phyloP scores from a whole-genome alignment of 2,888 invertebrate genomes.

The Volucella zonaria region DNA sequence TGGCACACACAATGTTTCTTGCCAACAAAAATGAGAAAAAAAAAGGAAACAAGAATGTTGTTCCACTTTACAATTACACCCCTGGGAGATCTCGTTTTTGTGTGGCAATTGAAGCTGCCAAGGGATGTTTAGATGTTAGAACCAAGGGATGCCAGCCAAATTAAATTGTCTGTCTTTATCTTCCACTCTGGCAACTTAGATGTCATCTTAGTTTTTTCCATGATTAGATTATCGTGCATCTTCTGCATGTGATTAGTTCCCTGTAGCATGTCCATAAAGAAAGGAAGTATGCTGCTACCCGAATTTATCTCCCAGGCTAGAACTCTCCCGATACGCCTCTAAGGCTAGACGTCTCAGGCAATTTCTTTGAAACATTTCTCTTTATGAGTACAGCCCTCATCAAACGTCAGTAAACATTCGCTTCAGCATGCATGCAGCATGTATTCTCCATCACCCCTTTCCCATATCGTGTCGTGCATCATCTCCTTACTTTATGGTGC shows the following conservation, averaged over 20 bases:
- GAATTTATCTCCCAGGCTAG: not conserved
- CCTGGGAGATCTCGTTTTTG: constrained; percentile 17
- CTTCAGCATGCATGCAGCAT: constrained; percentile 13
- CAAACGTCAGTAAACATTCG: not conserved
- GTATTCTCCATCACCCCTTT: constrained; percentile 16
- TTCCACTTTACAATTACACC: constrained; percentile 45
- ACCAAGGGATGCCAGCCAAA: not conserved
- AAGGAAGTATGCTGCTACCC: not conserved
- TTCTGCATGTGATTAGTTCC: constrained; percentile 40
- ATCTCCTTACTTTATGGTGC: constrained; percentile 37
- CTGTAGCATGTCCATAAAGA: constrained; percentile 19
- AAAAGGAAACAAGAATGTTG: constrained; percentile 13
- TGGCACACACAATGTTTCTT: constrained; percentile 60
- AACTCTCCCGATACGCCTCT: not conserved
- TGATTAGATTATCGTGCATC: constrained; percentile 53
- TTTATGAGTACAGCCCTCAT: constrained; percentile 49
- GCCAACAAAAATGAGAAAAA: constrained; percentile 14
- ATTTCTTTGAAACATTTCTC: constrained; percentile 62
- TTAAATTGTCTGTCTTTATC: constrained; percentile 29
- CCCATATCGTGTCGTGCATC: not conserved
- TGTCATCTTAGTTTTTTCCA: constrained; percentile 31
- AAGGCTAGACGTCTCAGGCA: constrained; percentile 33
- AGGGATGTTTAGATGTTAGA: not conserved
- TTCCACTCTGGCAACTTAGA: not conserved
- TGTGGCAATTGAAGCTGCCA: constrained; percentile 46